Base-by-base conservation (phyloP, 2,888 invertebrate species). In the Rhodophaea formosa region DNA sequence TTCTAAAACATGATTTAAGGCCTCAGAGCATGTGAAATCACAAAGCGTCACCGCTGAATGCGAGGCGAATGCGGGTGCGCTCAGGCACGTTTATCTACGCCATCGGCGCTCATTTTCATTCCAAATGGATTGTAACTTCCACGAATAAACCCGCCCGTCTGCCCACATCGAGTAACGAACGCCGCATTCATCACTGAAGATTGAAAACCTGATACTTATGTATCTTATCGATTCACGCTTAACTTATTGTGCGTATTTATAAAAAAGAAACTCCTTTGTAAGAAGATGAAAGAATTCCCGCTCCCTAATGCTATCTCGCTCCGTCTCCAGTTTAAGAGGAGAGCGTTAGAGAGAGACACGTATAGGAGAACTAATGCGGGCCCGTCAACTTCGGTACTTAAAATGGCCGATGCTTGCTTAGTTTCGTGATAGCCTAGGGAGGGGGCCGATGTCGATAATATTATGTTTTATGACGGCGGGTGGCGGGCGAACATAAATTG, bases 391-490 rank as follows among this genome's bases (percentile, higher is more conserved):
- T 86, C 77, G 80, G 78, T 81, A 77, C 83, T 81, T 85, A 84
- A 86, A 87, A 88, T 87, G 88, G 87, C 86, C 88, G 88, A 82
- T 80, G 82, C 83, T 82, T 80, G 82, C 82, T 86, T 86, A 86
- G 89, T 86, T 87, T 87, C 88, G 88, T 87, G 89, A 88, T 88
- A 84, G 89, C 85, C 87, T 86, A 86, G 88, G 88, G 89, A 85
- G 88, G 87, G 85, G 84, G 83, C 74, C 80, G 81, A 79, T 81
- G 85, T 86, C 88, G 88, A 88, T 88, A 89, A 85, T 88, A 85
- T 88, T 88, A 88, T 88, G 85, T 88, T 88, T 88, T 88, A 89
- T 83, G 85, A 78, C 82, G 72, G 75, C 80, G 83, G 84, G 80
- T 78, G 84, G 83, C 79, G 75, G 74, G 71, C 68, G 72, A 69